phyloP scores from a whole-genome alignment of 2,113 vertebrate genomes.

The Columba livia region DNA sequence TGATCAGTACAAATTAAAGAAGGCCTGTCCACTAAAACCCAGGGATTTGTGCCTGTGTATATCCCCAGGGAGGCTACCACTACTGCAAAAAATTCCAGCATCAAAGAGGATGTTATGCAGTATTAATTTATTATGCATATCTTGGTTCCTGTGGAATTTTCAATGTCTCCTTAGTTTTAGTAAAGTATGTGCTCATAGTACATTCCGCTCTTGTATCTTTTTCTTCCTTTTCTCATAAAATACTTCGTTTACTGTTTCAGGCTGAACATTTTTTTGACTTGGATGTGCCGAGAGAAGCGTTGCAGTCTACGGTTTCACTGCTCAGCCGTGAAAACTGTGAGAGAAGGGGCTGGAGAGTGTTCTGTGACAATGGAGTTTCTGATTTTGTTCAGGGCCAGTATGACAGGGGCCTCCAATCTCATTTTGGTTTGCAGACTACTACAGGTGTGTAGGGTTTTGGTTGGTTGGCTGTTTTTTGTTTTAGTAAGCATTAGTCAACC shows the following conservation, averaged over 20 bases:
- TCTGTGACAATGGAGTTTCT: background rate
- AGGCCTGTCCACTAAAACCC: background rate
- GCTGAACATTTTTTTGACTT: background rate
- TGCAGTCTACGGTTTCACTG: background rate
- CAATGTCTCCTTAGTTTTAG: background rate
- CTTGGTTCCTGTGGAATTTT: constrained; percentile 20
- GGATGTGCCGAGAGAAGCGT: background rate
- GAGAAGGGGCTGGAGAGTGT: background rate
- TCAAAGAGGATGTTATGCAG: background rate
- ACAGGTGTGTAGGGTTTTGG: background rate
- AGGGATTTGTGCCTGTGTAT: background rate
- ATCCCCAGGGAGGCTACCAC: background rate
- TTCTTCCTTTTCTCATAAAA: background rate
- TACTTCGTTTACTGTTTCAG: background rate
- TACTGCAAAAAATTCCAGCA: background rate
- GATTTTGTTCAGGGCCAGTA: background rate
- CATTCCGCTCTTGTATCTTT: background rate
- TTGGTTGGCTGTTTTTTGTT: background rate
- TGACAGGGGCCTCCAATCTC: background rate
- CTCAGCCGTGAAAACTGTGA: background rate
- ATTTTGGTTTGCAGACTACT: background rate
- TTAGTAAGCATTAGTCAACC: background rate
- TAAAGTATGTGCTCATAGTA: background rate
- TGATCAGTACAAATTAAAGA: background rate
- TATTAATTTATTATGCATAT: background rate